Conservation (phyloP, 2,113 vertebrate genomes). For the Lutjanus erythropterus region DNA sequence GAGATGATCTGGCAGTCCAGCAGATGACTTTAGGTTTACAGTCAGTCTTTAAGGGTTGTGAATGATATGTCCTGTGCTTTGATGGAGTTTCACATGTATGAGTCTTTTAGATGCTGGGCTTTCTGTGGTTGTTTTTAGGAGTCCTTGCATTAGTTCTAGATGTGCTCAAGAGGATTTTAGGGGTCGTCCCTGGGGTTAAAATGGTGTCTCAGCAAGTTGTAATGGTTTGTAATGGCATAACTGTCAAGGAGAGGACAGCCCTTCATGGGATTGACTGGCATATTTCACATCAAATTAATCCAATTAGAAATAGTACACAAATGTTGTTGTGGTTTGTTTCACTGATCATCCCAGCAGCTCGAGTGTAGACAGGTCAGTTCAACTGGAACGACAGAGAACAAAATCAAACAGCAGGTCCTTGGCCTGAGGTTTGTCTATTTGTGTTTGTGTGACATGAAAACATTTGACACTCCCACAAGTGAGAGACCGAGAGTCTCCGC, state of each 20-base stretch:
- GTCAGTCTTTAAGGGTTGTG: neutral
- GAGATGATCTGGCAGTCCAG: neutral
- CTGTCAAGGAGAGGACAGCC: neutral
- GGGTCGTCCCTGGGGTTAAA: neutral
- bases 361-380: neutral
- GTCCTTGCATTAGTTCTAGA: neutral
- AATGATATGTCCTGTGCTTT: neutral
- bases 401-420: neutral
- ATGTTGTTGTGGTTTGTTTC: neutral
- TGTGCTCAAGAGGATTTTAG: neutral
- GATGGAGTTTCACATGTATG: neutral
- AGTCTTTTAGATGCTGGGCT: neutral
- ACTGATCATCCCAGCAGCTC: too few species aligned
- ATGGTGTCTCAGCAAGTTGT: neutral
- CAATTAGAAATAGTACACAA: too few species aligned
- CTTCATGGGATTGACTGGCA: neutral
- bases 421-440: slow-evolving; percentile 7
- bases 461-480: slow-evolving; percentile 17
- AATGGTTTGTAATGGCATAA: neutral
- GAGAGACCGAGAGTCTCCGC: neutral
- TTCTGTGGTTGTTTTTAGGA: neutral
- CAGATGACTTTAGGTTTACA: neutral
- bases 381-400: neutral
- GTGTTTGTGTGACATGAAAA: slow-evolving; percentile 13
- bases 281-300: neutral